phyloP scores from a whole-genome alignment of 2,113 vertebrate genomes.

The Arvicanthis niloticus region DNA sequence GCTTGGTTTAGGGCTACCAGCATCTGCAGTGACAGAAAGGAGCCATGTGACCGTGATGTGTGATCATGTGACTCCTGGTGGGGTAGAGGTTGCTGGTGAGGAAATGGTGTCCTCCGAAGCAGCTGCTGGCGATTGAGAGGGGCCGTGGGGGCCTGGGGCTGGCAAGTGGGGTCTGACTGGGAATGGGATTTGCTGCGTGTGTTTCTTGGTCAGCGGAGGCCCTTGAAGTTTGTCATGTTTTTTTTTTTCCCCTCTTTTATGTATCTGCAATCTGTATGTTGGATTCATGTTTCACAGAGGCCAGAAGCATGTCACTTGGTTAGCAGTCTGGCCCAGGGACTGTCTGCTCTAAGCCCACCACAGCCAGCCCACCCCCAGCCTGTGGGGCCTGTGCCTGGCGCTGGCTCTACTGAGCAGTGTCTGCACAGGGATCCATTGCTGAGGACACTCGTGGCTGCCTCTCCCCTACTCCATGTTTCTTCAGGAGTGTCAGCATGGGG shows the following conservation, averaged over 20 bases:
- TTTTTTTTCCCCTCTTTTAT: not conserved
- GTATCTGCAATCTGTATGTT: not conserved
- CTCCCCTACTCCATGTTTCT: not conserved
- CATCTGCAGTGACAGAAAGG: not conserved
- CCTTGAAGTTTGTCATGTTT: not conserved
- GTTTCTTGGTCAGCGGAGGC: not conserved
- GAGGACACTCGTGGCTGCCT: not conserved
- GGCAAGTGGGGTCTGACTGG: not conserved
- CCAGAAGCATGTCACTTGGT: not conserved
- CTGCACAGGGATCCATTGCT: not conserved
- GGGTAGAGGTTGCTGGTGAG: not conserved
- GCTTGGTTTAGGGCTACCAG: not conserved
- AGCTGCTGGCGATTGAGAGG: not conserved
- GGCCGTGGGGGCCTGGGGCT: not conserved
- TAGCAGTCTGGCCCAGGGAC: not conserved
- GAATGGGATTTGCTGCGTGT: not conserved
- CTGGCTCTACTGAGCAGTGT: not conserved
- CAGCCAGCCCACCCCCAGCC: not conserved
- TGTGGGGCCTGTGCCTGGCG: not conserved
- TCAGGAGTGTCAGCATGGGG: not conserved
- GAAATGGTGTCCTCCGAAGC: not conserved
- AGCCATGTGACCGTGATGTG: not conserved
- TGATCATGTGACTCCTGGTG: not conserved
- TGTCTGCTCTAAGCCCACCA: not conserved
- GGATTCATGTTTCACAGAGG: not conserved